phyloP scores from a whole-genome alignment of 2,113 vertebrate species.

The Lepus timidus region DNA sequence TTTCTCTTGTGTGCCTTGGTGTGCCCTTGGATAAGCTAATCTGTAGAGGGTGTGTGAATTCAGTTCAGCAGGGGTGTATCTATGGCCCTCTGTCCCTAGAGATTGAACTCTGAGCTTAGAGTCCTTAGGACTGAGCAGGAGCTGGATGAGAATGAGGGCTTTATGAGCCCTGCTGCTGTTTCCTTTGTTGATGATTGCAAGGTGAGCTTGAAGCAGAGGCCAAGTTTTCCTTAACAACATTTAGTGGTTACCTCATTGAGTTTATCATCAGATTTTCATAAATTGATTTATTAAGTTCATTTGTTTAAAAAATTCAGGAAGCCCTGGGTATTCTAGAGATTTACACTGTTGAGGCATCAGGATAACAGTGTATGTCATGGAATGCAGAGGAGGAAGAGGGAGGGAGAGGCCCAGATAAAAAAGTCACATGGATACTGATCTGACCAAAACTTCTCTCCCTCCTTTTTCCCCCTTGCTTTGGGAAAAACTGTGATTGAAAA shows the following conservation, averaged over 20 bases:
- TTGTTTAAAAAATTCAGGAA: conserved; percentile 42
- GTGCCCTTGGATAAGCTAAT: neutral
- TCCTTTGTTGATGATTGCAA: neutral
- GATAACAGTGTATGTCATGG: neutral
- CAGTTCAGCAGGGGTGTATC: neutral
- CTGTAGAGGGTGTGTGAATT: neutral
- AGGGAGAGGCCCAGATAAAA: neutral
- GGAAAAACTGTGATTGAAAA: neutral
- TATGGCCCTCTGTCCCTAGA: neutral
- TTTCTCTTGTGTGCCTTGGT: neutral
- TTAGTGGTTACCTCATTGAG: neutral
- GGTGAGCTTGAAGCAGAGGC: neutral
- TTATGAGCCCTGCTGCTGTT: neutral
- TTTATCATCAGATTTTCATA: conserved; percentile 14
- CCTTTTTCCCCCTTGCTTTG: neutral
- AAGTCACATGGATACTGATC: neutral
- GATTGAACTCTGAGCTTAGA: neutral
- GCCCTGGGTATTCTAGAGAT: neutral
- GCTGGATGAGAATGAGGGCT: neutral
- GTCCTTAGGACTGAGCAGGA: neutral
- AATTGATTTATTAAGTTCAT: neutral
- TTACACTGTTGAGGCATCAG: neutral
- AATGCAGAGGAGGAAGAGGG: neutral
- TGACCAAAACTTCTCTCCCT: neutral
- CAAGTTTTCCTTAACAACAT: neutral